Conservation (phyloP, 2,888 invertebrate species). For the Volucella inanis region DNA sequence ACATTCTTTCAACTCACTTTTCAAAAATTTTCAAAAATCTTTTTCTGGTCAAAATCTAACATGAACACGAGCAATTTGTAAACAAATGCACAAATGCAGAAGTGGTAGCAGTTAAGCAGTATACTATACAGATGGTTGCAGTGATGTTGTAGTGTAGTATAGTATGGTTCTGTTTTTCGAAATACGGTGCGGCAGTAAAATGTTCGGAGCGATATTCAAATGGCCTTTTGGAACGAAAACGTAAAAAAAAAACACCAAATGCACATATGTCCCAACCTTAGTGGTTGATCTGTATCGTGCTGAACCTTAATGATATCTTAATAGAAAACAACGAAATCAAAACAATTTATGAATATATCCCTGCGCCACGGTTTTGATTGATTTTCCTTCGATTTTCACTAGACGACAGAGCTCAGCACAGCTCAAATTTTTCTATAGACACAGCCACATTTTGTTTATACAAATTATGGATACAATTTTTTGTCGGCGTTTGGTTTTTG, state of each 20-base stretch:
- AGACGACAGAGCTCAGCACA: constrained; percentile 12
- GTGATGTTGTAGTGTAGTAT: constrained; percentile 14
- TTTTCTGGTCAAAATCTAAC: constrained; percentile 29
- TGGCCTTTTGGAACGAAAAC: constrained; percentile 14
- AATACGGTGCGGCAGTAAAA: background rate
- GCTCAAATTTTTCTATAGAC: constrained; percentile 5
- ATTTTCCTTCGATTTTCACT: background rate
- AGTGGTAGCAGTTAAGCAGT: background rate
- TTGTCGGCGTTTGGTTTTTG: constrained; percentile 40
- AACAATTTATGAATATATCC: constrained; percentile 51
- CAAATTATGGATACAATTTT: constrained; percentile 29
- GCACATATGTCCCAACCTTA: constrained; percentile 18
- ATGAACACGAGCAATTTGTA: constrained; percentile 33
- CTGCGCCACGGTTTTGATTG: constrained; percentile 8
- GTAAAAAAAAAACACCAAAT: background rate
- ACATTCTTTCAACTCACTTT: constrained; percentile 37
- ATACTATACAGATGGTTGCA: constrained; percentile 6
- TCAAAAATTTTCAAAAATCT: constrained; percentile 29
- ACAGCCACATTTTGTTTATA: constrained; percentile 45
- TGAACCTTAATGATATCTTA: constrained; percentile 41
- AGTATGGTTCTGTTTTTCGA: constrained; percentile 51
- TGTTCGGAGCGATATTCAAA: constrained; percentile 1
- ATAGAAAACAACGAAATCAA: constrained; percentile 33
- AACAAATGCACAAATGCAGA: constrained; percentile 32
- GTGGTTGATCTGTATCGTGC: constrained; percentile 6